Evolutionary conservation across 2,113 vertebrate species (phyloP).

Genomic region (Erpornis zantholeuca): DNA sequence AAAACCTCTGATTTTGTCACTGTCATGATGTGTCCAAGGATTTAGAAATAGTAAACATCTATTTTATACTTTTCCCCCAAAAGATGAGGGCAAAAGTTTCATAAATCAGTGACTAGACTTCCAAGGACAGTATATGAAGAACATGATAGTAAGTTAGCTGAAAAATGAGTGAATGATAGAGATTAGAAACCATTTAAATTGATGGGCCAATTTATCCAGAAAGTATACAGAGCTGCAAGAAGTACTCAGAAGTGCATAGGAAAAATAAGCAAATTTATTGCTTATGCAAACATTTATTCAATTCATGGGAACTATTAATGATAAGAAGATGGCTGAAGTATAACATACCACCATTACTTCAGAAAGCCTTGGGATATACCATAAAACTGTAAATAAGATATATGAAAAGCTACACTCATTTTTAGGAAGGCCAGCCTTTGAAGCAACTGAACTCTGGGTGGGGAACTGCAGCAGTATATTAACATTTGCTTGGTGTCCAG

Average conservation of each 20-base stretch:
- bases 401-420: neutral
- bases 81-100: neutral
- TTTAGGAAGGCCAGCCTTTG: neutral
- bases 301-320: neutral
- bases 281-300: neutral
- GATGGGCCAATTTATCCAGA: neutral
- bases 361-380: neutral
- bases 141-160: neutral
- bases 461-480: neutral
- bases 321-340: neutral
- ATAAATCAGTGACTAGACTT: neutral
- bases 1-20: neutral
- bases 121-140: neutral
- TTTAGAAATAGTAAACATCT: neutral
- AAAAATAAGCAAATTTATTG: constrained; percentile 4
- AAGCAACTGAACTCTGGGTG: neutral
- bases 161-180: neutral
- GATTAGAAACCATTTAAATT: neutral
- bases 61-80: neutral
- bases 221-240: neutral
- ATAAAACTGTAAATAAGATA: neutral
- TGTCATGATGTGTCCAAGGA: neutral
- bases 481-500: neutral
- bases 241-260: neutral
- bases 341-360: neutral